Evolutionary conservation across 2,797 vertebrate species (phyloP), one percentile per base, ranked within the genome.

Genomic region (Mionectes olivaceus): DNA sequence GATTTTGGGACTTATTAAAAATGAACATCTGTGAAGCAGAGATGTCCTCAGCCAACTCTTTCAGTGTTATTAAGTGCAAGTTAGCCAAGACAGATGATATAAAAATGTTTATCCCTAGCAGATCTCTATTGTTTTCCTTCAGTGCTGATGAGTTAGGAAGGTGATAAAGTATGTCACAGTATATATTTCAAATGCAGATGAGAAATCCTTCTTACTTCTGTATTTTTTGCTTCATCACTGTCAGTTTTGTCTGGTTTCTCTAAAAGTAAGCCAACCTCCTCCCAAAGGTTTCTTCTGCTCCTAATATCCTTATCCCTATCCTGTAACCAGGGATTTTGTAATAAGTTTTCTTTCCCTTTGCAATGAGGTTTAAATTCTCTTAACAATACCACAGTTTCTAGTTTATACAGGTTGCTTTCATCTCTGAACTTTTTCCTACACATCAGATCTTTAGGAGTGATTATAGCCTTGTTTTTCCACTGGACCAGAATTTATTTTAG

Each of bases 1-100:
- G 27, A 94, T 78, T 93, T 86, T 61, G 75, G 57, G 57, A 83
- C 53, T 78, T 77, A 69, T 27, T 93, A 69, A 90, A 95, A 94
- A 86, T 16, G 24, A 88, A 78, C 85, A 86, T 94, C 76, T 95
- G 93, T 81, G 83, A 88, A 94, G 88, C 53, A 93, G 83, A 94
- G 39, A 81, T 59, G 30, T 91, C 55, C 35, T 94, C 73, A 69
- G 85, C 73, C 91, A 94, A 44, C 37, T 43, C 44, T 47, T 85
- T 65, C 79, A 94, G 76, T 39, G 78, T 78, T 68, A 61, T 61
- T 65, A 65, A 37, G 44, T 81, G 24, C 27, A 55, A 91, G 39
- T 88, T 61, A 83, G 73, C 79, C 91, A 94, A 91, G 76, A 93
- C 27, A 87, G 73, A 77, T 3, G 0, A 70, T 71, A 92, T 35